Percentiles rank a stretch among this genome's conserved stretches.
phyloP scores from a whole-genome alignment of 2,888 invertebrate species.

The Hemithea aestivaria region DNA sequence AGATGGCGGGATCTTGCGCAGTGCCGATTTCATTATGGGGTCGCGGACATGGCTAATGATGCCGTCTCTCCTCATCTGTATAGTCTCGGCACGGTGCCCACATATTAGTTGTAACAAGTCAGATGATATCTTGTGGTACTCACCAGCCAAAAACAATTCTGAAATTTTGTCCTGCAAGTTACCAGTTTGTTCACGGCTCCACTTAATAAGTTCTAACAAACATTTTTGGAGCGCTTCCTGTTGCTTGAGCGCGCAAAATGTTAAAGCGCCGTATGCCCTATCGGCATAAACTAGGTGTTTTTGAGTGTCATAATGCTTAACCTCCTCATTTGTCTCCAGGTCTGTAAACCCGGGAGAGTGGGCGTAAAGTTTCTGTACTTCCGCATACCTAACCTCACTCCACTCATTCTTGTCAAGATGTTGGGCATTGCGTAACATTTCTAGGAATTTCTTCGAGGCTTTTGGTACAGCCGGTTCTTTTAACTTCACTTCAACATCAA shows the following conservation, averaged over 20 bases:
- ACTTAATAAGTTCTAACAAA: slow-evolving; percentile 12
- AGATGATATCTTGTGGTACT: slow-evolving; percentile 11
- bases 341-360: slow-evolving; percentile 22
- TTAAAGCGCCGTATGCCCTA: slow-evolving; percentile 24
- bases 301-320: slow-evolving; percentile 21
- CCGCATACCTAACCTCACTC: slow-evolving; percentile 18
- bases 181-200: slow-evolving; percentile 8
- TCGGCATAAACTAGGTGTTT: slow-evolving; percentile 20
- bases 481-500: slow-evolving; percentile 12
- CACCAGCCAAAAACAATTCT: slow-evolving; percentile 8
- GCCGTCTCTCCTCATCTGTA: slow-evolving; percentile 18
- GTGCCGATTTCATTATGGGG: slow-evolving; percentile 9
- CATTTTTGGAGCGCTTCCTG: slow-evolving; percentile 17
- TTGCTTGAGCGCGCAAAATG: slow-evolving; percentile 25
- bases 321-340: slow-evolving; percentile 22
- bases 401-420: slow-evolving; percentile 12
- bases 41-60: slow-evolving; percentile 16
- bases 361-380: slow-evolving; percentile 21
- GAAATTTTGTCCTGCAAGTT: slow-evolving; percentile 6
- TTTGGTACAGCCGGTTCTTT: slow-evolving; percentile 19
- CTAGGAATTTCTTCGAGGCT: slow-evolving; percentile 10
- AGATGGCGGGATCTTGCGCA: slow-evolving; percentile 16
- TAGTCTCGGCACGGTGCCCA: slow-evolving; percentile 14
- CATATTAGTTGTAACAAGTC: slow-evolving; percentile 18
- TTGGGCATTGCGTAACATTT: slow-evolving; percentile 14